A percentile compares a stretch with the other conserved stretches of the same genome.
Evolutionary conservation across 2,797 vertebrate species (phyloP).

Genomic region (Thunnus albacares): DNA sequence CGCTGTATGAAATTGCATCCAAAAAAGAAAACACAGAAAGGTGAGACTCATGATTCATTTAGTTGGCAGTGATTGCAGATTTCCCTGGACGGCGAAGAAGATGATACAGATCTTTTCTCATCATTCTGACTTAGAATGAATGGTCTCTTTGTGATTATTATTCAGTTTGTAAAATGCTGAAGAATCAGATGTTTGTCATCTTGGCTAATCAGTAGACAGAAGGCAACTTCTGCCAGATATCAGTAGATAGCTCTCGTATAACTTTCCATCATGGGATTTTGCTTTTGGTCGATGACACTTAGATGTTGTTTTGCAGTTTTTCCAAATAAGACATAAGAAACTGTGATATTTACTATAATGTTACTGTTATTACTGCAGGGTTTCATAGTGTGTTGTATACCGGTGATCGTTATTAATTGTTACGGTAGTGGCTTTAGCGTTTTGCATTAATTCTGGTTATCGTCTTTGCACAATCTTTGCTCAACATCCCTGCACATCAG

Average conservation of each 20-base stretch:
- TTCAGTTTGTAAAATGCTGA: not conserved
- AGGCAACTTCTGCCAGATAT: not conserved
- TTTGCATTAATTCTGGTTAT: not conserved
- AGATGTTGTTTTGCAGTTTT: not conserved
- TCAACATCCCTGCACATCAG: not conserved
- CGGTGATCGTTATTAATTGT: constrained; percentile 23
- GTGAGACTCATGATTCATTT: not conserved
- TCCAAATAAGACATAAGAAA: not conserved
- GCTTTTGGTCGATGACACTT: not conserved
- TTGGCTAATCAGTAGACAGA: not conserved
- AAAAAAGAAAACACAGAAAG: not conserved
- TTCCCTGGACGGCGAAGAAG: not conserved
- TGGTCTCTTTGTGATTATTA: constrained; percentile 2
- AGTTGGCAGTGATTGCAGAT: not conserved
- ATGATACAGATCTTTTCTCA: constrained; percentile 12
- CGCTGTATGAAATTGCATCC: not conserved
- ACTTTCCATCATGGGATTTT: not conserved
- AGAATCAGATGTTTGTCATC: not conserved
- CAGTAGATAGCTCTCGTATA: not conserved
- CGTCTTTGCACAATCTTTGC: not conserved
- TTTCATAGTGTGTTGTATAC: not conserved
- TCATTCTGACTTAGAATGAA: not conserved
- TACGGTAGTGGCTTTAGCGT: constrained; percentile 7
- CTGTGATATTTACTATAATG: not conserved
- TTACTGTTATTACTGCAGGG: not conserved